Percentiles rank a stretch among this genome's conserved stretches.
Evolutionary conservation across 2,888 invertebrate genomes (phyloP).

Genomic region (Drosophila formosana): DNA sequence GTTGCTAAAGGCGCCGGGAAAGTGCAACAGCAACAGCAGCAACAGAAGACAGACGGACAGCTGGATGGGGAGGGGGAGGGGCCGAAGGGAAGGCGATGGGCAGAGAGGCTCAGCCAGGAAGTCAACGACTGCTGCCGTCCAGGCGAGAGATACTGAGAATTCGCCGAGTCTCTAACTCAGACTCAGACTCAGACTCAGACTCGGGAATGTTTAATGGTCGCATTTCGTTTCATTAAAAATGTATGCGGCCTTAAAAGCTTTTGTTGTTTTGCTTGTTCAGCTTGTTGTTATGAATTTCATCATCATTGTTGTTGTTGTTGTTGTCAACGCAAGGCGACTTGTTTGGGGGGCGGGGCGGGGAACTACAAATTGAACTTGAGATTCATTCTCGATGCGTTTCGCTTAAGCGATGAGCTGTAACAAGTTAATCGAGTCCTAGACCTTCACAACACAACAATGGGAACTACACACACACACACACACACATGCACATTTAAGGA

Average conservation of each 20-base stretch:
- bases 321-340: slow-evolving; percentile 42
- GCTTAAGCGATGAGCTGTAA: slow-evolving; percentile 30
- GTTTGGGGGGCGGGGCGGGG: slow-evolving; percentile 4
- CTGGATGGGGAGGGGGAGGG: background rate
- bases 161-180: slow-evolving; percentile 38
- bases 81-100: slow-evolving; percentile 52
- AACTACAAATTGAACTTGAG: slow-evolving; percentile 38
- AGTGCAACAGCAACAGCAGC: slow-evolving; percentile 22
- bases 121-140: slow-evolving; percentile 39
- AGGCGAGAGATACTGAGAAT: slow-evolving; percentile 7
- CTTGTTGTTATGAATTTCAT: slow-evolving; percentile 21
- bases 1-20: slow-evolving; percentile 57
- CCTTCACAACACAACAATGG: background rate
- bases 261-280: slow-evolving; percentile 58
- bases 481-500: slow-evolving; percentile 1
- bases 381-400: slow-evolving; percentile 17
- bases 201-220: slow-evolving; percentile 76
- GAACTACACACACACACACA: background rate
- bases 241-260: slow-evolving; percentile 78
- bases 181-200: slow-evolving; percentile 56
- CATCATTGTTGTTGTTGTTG: slow-evolving; percentile 37
- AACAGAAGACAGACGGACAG: background rate
- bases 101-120: slow-evolving; percentile 54
- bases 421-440: slow-evolving; percentile 16
- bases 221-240: slow-evolving; percentile 81